Conservation (phyloP, 1,140 invertebrate genomes). For the Ptiloglossa arizonensis region DNA sequence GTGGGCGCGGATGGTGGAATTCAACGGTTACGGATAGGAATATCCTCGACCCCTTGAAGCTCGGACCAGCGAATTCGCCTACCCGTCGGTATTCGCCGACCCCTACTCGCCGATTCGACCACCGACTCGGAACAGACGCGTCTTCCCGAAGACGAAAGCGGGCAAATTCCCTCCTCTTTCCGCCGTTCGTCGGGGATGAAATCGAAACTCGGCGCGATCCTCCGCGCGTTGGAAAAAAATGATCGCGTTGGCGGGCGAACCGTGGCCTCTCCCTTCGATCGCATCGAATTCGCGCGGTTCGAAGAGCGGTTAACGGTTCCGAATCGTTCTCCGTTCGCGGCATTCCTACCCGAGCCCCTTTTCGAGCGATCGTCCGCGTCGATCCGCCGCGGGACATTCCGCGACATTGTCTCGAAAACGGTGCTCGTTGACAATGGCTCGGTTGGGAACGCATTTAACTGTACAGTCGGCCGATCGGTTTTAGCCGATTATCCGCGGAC, state of each 20-base stretch:
- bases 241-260: background rate
- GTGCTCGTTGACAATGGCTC: constrained; percentile 39
- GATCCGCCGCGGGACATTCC: background rate
- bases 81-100: too few species aligned
- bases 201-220: background rate
- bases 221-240: too few species aligned
- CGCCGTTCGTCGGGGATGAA: too few species aligned
- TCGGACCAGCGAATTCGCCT: too few species aligned
- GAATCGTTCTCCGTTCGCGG: constrained; percentile 4
- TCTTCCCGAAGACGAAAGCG: too few species aligned
- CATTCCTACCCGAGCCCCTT: background rate
- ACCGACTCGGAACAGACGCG: too few species aligned
- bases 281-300: constrained; percentile 14
- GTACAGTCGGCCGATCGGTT: constrained; percentile 56
- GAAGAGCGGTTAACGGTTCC: constrained; percentile 17
- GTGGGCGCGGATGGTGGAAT: constrained; percentile 52
- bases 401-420: constrained; percentile 23
- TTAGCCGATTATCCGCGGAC: constrained; percentile 63
- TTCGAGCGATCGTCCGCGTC: constrained; percentile 15
- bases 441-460: constrained; percentile 57
- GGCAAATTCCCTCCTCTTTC: too few species aligned
- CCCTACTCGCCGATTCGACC: too few species aligned
- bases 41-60: constrained; percentile 36
- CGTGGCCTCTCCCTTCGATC: constrained; percentile 12
- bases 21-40: constrained; percentile 59